A percentile compares a stretch with the other conserved stretches of the same genome.
Evolutionary conservation across 1,140 invertebrate genomes (phyloP).

Genomic region (Euglossa dilemma): DNA sequence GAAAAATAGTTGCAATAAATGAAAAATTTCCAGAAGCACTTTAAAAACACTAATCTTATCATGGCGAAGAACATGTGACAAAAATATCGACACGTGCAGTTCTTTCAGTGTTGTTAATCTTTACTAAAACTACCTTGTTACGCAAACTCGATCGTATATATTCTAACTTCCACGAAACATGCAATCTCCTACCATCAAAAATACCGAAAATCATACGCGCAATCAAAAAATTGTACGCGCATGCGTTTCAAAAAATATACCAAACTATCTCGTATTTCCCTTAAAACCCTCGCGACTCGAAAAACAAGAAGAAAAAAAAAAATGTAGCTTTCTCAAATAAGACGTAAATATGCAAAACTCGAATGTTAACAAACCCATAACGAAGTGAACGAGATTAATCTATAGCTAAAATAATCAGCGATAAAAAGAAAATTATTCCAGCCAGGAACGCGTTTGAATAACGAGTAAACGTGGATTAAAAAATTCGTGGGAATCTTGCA

Average conservation of each 20-base stretch:
- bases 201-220: neutral
- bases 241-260: neutral
- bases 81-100: conserved; percentile 12
- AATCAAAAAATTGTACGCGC: no score
- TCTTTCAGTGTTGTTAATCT: conserved; percentile 18
- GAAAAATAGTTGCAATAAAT: neutral
- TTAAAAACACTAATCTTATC: neutral
- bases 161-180: conserved; percentile 17
- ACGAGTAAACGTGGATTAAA: neutral
- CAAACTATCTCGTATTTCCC: neutral
- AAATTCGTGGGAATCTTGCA: conserved; percentile 33
- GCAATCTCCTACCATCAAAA: neutral
- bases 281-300: no score
- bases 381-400: no score
- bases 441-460: neutral
- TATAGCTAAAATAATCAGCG: neutral
- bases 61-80: neutral
- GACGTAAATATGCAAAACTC: no score
- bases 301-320: no score
- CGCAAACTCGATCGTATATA: neutral
- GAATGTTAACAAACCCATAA: no score
- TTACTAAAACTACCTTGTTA: conserved; percentile 7
- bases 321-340: no score
- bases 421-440: neutral
- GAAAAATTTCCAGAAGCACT: neutral